phyloP scores from a whole-genome alignment of 2,113 vertebrate genomes.

The Recurvirostra avosetta region DNA sequence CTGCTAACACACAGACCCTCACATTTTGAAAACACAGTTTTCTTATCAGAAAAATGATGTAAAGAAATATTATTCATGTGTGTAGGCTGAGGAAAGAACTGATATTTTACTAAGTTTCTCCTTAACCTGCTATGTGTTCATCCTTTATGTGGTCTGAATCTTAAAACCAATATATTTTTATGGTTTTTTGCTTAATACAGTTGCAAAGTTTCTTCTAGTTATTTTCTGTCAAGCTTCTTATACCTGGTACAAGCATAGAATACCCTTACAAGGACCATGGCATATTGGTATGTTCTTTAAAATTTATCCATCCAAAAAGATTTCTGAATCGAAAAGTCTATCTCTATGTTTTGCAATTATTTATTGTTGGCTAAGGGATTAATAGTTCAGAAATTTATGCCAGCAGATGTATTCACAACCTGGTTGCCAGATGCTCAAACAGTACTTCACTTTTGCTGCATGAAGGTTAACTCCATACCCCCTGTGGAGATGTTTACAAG shows the following conservation, averaged over 20 bases:
- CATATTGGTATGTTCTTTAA: not conserved
- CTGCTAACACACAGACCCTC: not conserved
- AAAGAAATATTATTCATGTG: not conserved
- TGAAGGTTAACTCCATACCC: not conserved
- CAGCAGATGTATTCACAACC: not conserved
- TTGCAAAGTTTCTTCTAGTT: not conserved
- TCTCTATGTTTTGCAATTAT: not conserved
- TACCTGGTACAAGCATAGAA: not conserved
- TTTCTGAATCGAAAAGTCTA: not conserved
- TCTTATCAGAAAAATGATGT: not conserved
- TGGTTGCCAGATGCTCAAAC: not conserved
- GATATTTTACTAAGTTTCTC: not conserved
- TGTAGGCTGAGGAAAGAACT: not conserved
- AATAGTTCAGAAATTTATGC: not conserved
- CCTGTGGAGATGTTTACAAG: not conserved
- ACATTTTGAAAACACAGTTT: not conserved
- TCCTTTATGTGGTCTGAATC: not conserved
- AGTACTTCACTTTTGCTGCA: not conserved
- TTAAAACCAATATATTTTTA: not conserved
- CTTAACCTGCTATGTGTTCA: not conserved
- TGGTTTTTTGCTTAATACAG: not conserved
- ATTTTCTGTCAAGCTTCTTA: not conserved
- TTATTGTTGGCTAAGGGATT: not conserved
- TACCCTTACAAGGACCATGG: not conserved
- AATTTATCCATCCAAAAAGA: not conserved